phyloP scores from a whole-genome alignment of 2,888 invertebrate species.

The Cecidostiba fungosa region DNA sequence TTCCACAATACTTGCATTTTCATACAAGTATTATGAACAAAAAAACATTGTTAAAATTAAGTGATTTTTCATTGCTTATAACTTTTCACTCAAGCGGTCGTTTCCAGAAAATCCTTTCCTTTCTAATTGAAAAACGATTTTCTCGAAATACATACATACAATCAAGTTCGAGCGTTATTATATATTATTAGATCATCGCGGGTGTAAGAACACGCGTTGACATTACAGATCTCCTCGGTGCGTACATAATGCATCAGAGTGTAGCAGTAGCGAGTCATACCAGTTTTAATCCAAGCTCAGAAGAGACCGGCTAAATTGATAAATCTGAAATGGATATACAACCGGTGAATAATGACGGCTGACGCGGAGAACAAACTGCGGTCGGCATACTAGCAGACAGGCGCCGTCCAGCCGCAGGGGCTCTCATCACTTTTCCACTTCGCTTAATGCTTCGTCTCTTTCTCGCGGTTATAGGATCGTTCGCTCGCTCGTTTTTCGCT shows the following conservation, averaged over 20 bases:
- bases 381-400: conserved; percentile 77
- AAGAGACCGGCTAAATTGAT: conserved; percentile 64
- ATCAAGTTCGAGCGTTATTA: no score
- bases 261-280: conserved; percentile 23
- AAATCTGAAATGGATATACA: conserved; percentile 73
- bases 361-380: conserved; percentile 71
- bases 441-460: conserved; percentile 15
- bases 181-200: no score
- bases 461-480: background rate
- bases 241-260: background rate
- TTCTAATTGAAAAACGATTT: no score
- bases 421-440: conserved; percentile 71
- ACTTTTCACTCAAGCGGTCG: no score
- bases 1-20: no score
- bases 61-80: no score
- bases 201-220: no score
- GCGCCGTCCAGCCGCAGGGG: conserved; percentile 75
- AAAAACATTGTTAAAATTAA: no score
- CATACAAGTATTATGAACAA: no score
- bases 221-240: background rate
- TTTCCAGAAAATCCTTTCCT: no score
- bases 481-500: background rate
- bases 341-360: conserved; percentile 71
- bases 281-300: conserved; percentile 25
- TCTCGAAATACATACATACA: no score